phyloP scores from a whole-genome alignment of 2,888 invertebrate species.

The Parochlus steinenii region DNA sequence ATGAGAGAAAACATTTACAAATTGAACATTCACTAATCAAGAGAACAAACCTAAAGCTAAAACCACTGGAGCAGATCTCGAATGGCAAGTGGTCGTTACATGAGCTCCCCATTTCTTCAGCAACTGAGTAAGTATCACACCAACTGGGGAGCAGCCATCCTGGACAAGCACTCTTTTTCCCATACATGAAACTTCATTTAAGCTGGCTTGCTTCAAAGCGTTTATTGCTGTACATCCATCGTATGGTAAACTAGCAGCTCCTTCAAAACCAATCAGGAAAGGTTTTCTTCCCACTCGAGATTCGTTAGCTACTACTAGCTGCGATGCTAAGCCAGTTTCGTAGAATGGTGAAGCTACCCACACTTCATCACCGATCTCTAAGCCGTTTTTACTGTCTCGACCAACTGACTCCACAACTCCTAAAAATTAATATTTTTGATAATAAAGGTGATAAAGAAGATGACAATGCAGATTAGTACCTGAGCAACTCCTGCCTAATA shows the following conservation, averaged over 20 bases:
- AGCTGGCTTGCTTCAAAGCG: constrained; percentile 31
- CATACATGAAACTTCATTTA: constrained; percentile 29
- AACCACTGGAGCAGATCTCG: constrained; percentile 36
- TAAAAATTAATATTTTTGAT: too few relatives aligned
- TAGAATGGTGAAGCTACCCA: constrained; percentile 41
- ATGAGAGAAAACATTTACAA: neutral
- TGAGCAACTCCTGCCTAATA: constrained; percentile 43
- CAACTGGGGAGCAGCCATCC: constrained; percentile 39
- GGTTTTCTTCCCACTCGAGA: constrained; percentile 36
- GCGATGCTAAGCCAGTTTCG: constrained; percentile 38
- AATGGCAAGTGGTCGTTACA: constrained; percentile 35
- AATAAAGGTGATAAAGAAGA: too few relatives aligned
- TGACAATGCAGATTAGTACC: too few relatives aligned
- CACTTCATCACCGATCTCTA: constrained; percentile 46
- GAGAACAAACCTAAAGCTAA: constrained; percentile 26
- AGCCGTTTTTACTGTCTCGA: constrained; percentile 31
- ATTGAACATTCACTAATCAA: neutral
- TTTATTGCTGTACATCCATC: constrained; percentile 39
- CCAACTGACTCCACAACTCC: constrained; percentile 41
- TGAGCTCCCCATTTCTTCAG: constrained; percentile 38
- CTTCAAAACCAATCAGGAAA: constrained; percentile 38
- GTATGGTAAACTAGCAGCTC: constrained; percentile 41
- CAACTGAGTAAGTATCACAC: constrained; percentile 40
- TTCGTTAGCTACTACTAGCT: constrained; percentile 37
- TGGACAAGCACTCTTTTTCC: constrained; percentile 19